phyloP scores from a whole-genome alignment of 2,888 invertebrate genomes.

The Villa cingulata region DNA sequence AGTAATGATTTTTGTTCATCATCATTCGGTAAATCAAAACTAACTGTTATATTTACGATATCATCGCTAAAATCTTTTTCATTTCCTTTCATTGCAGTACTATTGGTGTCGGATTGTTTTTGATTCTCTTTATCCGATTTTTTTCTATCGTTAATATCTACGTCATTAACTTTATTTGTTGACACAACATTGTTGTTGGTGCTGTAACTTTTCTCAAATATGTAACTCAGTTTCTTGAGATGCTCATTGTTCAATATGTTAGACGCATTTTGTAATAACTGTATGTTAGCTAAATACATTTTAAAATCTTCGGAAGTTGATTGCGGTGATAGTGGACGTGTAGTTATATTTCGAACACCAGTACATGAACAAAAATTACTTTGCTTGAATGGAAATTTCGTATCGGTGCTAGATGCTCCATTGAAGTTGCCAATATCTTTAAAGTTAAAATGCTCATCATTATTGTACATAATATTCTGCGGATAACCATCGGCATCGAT shows the following conservation, averaged over 20 bases:
- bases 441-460: not conserved
- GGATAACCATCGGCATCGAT: not conserved
- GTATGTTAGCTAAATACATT: conserved; percentile 56
- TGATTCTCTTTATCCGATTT: not conserved
- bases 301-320: conserved; percentile 56
- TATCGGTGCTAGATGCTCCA: conserved; percentile 26
- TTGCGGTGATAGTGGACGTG: conserved; percentile 51
- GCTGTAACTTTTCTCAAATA: conserved; percentile 44
- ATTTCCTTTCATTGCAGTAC: not conserved
- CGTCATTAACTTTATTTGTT: not conserved
- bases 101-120: too few relatives aligned
- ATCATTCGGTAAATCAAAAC: conserved; percentile 38
- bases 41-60: conserved; percentile 8
- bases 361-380: conserved; percentile 32
- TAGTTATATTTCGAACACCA: conserved; percentile 42
- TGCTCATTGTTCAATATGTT: conserved; percentile 48
- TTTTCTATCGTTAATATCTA: not conserved
- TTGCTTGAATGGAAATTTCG: conserved; percentile 27
- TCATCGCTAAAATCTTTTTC: not conserved
- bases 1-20: conserved; percentile 49
- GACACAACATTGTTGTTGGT: conserved; percentile 19
- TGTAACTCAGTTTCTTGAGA: conserved; percentile 43
- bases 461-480: not conserved
- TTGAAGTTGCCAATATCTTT: not conserved
- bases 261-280: conserved; percentile 56